These are phyloP conservation scores for Pteruthius melanotis DNA, from an alignment of 2,113 vertebrate species.

Conservation along the genomic window DNA sequence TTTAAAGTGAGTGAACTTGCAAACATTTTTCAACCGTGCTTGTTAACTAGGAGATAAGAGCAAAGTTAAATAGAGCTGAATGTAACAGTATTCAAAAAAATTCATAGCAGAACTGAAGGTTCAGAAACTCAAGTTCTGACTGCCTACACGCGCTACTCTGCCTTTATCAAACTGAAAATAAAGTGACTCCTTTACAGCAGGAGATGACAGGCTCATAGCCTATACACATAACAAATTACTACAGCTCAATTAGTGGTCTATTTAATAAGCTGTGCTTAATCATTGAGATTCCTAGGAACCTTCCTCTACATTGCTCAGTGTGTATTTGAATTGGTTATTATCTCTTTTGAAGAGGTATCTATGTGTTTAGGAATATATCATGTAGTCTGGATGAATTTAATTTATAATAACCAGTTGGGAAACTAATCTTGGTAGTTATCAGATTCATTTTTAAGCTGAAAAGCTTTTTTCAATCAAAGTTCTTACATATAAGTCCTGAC, in stretches of 20 bases:
- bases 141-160: neutral
- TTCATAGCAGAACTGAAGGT: neutral
- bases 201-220: neutral
- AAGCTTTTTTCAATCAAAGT: neutral
- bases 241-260: neutral
- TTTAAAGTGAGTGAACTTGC: neutral
- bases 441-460: neutral
- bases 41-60: neutral
- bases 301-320: neutral
- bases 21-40: neutral
- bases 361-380: neutral
- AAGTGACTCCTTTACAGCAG: neutral
- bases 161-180: neutral
- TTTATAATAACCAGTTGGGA: neutral
- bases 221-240: neutral
- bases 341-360: neutral
- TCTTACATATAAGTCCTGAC: neutral
- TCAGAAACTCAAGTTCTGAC: neutral
- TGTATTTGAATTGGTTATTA: neutral
- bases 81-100: neutral
- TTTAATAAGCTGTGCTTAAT: neutral
- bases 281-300: neutral
- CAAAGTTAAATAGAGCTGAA: neutral
- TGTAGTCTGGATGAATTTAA: neutral
- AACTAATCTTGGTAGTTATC: neutral